These are phyloP conservation scores for Scortum barcoo DNA, from an alignment of 2,113 vertebrate genomes.

Conservation along the genomic window DNA sequence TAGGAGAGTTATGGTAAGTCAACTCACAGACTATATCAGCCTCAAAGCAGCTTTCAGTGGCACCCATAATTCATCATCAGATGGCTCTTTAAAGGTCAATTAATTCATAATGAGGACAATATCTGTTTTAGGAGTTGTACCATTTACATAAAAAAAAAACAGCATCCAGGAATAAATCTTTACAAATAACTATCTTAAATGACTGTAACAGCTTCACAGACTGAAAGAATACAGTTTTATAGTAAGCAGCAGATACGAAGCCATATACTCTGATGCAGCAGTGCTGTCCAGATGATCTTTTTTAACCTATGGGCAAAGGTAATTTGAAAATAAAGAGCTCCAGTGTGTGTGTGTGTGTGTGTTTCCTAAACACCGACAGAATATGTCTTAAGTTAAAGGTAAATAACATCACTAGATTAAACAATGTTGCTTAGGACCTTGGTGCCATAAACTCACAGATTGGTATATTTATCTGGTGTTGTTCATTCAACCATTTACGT, in stretches of 20 bases:
- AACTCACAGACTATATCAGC: neutral
- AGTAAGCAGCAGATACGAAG: neutral
- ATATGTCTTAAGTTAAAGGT: neutral
- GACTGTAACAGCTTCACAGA: neutral
- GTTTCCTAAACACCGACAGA: neutral
- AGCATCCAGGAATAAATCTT: neutral
- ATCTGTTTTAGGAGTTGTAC: neutral
- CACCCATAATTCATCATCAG: constrained; percentile 32
- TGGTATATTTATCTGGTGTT: neutral
- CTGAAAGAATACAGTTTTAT: neutral
- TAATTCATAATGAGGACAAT: neutral
- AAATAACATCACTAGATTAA: neutral
- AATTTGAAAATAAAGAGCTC: neutral
- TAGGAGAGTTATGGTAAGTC: constrained; percentile 29
- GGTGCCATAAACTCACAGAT: neutral
- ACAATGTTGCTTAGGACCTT: neutral
- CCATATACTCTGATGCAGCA: neutral
- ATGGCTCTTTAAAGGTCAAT: neutral
- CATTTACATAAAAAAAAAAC: neutral
- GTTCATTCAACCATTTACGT: neutral
- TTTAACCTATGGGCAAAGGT: neutral
- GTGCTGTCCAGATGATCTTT: neutral
- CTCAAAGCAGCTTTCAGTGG: constrained; percentile 21
- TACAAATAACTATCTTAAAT: neutral
- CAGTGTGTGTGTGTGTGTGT: neutral